Percentiles rank a stretch among this genome's conserved stretches.
These are phyloP conservation scores for Selene dorsalis DNA, from an alignment of 2,797 vertebrate genomes.

Conservation along the genomic window DNA sequence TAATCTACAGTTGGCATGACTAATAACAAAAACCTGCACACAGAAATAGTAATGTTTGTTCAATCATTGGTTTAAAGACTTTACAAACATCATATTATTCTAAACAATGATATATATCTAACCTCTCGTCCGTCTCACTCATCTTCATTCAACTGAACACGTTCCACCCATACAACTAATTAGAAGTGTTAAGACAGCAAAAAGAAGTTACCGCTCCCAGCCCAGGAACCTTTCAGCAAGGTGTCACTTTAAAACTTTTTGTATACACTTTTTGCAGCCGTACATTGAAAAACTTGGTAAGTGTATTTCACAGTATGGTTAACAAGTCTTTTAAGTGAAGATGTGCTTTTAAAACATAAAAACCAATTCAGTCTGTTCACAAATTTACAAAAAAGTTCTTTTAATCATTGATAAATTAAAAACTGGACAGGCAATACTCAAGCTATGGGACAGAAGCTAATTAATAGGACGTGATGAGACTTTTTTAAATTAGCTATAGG, in stretches of 20 bases:
- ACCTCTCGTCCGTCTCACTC: too few species aligned
- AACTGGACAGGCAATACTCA: slow-evolving; percentile 4
- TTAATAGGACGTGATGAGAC: background rate
- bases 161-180: too few species aligned
- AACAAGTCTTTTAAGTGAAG: background rate
- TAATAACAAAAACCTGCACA: too few species aligned
- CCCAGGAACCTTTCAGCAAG: background rate
- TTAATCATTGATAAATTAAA: slow-evolving; percentile 18
- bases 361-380: background rate
- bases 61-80: too few species aligned
- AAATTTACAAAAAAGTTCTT: background rate
- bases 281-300: too few species aligned
- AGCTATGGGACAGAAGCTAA: slow-evolving; percentile 6
- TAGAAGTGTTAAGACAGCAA: background rate
- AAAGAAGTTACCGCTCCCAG: background rate
- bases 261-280: too few species aligned
- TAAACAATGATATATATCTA: too few species aligned
- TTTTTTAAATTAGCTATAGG: slow-evolving; percentile 2
- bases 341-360: too few species aligned
- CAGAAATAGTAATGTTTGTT: too few species aligned
- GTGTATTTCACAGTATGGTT: background rate
- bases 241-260: background rate
- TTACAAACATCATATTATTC: too few species aligned
- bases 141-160: too few species aligned
- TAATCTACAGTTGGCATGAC: too few species aligned